Percentiles rank a stretch among this genome's conserved stretches.
These are phyloP conservation scores for Hoplostethus atlanticus DNA, from an alignment of 2,797 vertebrate species.

Conservation along the genomic window DNA sequence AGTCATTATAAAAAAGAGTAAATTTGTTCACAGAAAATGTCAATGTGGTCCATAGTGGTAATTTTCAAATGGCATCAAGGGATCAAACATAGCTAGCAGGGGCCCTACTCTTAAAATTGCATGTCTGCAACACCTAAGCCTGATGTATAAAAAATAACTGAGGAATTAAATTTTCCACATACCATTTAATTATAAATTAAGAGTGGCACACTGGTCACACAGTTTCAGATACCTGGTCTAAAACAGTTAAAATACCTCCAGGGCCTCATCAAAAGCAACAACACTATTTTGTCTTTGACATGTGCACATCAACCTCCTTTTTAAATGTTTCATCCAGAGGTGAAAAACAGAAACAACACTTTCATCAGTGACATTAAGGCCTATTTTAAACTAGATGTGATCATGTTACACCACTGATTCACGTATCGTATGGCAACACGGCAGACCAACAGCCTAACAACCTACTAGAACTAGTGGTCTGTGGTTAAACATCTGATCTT, in stretches of 20 bases:
- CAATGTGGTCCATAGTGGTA: neutral
- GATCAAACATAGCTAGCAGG: conserved; percentile 11
- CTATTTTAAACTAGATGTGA: conserved; percentile 4
- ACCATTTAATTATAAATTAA: neutral
- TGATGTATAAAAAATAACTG: neutral
- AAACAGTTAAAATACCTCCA: neutral
- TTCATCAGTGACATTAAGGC: conserved; percentile 17
- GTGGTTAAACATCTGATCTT: neutral
- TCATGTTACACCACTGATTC: conserved; percentile 16
- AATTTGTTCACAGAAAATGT: conserved; percentile 30
- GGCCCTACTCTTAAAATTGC: neutral
- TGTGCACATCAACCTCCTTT: neutral
- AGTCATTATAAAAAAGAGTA: neutral
- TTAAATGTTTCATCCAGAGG: neutral
- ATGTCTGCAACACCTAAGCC: neutral
- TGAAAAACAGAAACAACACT: conserved; percentile 13
- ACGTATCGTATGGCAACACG: neutral
- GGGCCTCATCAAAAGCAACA: neutral
- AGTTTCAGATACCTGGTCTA: neutral
- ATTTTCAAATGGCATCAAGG: conserved; percentile 1
- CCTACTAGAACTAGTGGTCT: too few species aligned
- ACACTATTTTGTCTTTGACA: neutral
- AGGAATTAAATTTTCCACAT: neutral
- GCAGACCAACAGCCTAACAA: too few species aligned
- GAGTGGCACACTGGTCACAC: neutral